Base-by-base conservation (phyloP, 2,888 invertebrate genomes). In the Apodemia mormo region DNA sequence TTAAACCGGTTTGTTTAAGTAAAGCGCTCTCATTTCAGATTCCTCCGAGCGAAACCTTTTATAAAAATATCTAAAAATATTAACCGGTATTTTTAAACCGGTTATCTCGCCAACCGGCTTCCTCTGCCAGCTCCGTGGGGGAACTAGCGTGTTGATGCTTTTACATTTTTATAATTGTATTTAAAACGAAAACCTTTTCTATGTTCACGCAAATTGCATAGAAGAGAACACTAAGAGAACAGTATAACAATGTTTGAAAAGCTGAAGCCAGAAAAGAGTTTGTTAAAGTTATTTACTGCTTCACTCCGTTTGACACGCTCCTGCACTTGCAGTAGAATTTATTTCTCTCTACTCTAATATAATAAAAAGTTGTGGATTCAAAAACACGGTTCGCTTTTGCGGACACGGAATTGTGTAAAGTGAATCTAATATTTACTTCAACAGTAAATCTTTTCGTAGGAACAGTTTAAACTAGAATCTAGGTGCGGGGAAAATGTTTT, bases 401-500 rank as follows among this genome's bases (percentile, higher is more conserved):
- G 68, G 69, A 65, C 7, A 9, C n/a, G 43, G 64, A 71, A 72
- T 73, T 65, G 72, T 71, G 73, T 75, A 73, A 74, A 73, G 71
- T 72, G 71, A 70, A 76, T 73, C 68, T 74, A 75, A 75, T 75
- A 72, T 71, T 71, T 65, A 68, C 40, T 37, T 14, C 66, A 56
- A 64, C 61, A 45, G 71, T 71, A 73, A 73, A 76, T 72, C 73
- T 70, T 64, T 22, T 58, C 58, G 65, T 29, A 61, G 65, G 67
- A 70, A 66, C 61, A 70, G 69, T 68, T 61, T 73, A 33, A 61
- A 64, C 61, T 37, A 64, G 61, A 8, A 64, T 64, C 33, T 33
- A 61, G 33, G 61, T 30, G 33, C 33, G 8, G 10, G 33, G 37
- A 61, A 61, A 61, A 12, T 14, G 61, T 10, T 61, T 12, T 10